These are phyloP conservation scores for Leucophenga varia DNA, from an alignment of 1,140 invertebrate species.

Conservation along the genomic window DNA sequence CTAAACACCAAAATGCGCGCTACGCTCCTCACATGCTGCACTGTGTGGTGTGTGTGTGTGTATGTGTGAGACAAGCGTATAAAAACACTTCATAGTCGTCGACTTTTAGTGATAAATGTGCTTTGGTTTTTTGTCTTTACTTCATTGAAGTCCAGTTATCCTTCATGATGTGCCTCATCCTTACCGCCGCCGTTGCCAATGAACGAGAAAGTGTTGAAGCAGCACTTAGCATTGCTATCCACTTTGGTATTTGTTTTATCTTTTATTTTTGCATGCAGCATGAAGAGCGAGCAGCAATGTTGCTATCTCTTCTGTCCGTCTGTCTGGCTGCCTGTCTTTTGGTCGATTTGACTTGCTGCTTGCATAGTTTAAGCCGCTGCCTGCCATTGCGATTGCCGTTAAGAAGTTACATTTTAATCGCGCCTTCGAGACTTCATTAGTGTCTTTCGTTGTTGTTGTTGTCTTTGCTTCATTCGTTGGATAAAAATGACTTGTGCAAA, in stretches of 20 bases:
- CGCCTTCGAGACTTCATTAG: constrained; percentile 54
- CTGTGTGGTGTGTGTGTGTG: too few species aligned
- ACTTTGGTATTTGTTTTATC: too few species aligned
- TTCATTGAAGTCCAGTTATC: constrained; percentile 40
- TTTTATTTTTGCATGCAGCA: too few species aligned
- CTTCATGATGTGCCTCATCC: not conserved
- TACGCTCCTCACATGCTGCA: constrained; percentile 1
- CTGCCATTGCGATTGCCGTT: constrained; percentile 7
- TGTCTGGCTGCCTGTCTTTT: constrained; percentile 15
- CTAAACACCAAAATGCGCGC: constrained; percentile 44
- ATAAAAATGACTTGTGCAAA: too few species aligned
- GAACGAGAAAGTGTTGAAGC: constrained; percentile 50
- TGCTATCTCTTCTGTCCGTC: too few species aligned
- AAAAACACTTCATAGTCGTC: too few species aligned
- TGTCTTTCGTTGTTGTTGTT: constrained; percentile 9
- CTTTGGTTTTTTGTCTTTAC: constrained; percentile 52
- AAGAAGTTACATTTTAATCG: constrained; percentile 52
- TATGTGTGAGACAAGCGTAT: too few species aligned
- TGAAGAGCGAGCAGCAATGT: too few species aligned
- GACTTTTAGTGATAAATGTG: constrained; percentile 52
- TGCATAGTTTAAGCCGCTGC: constrained; percentile 26
- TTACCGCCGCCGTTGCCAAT: constrained; percentile 1
- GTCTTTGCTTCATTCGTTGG: too few species aligned
- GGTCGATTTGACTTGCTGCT: too few species aligned
- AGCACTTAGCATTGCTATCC: too few species aligned